phyloP scores from a whole-genome alignment of 2,888 invertebrate genomes.

The Apamea epomidion region DNA sequence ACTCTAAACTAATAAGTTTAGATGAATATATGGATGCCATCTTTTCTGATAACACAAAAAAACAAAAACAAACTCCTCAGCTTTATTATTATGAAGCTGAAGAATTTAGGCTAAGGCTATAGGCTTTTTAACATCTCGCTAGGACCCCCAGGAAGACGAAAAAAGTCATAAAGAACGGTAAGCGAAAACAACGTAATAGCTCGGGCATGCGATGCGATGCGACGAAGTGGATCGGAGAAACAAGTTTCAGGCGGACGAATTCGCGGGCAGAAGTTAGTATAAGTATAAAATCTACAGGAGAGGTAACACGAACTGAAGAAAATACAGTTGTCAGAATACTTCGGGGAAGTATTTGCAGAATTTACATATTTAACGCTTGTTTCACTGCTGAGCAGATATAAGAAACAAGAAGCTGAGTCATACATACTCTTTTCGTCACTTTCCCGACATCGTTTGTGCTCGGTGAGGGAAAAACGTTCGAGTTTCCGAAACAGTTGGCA shows the following conservation, averaged over 20 bases:
- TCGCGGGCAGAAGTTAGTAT: neutral
- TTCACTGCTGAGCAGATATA: slow-evolving; percentile 44
- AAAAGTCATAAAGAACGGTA: neutral
- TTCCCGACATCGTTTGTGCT: slow-evolving; percentile 26
- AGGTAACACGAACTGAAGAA: slow-evolving; percentile 3
- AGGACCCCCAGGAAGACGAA: too few species aligned
- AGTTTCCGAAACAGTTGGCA: slow-evolving; percentile 21
- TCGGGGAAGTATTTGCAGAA: slow-evolving; percentile 26
- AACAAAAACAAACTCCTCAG: too few species aligned
- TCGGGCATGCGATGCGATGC: neutral
- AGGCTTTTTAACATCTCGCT: too few species aligned
- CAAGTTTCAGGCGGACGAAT: neutral
- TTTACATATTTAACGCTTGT: slow-evolving; percentile 57
- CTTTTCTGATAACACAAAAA: too few species aligned
- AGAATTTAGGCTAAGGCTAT: too few species aligned
- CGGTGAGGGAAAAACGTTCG: slow-evolving; percentile 5
- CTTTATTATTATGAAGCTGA: too few species aligned
- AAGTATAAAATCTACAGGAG: slow-evolving; percentile 3
- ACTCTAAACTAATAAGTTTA: neutral
- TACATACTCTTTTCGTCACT: slow-evolving; percentile 37
- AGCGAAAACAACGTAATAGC: neutral
- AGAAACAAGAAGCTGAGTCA: slow-evolving; percentile 25
- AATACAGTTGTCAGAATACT: slow-evolving; percentile 21
- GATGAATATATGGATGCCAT: too few species aligned
- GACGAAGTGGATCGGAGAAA: neutral